Evolutionary conservation across 1,140 invertebrate species (phyloP).

Genomic region (Habropoda laboriosa): DNA sequence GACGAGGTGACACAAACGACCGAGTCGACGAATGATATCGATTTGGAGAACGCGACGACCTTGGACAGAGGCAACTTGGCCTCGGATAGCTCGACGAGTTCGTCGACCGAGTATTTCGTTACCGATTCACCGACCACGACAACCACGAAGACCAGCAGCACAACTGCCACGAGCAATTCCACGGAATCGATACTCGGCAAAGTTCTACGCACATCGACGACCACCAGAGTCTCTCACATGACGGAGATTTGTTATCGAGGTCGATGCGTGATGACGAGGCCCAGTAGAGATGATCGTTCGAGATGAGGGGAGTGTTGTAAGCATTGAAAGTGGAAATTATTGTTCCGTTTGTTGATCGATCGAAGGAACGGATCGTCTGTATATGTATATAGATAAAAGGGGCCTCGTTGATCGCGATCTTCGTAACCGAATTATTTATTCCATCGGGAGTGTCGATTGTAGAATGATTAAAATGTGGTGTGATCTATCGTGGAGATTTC

Average conservation of each 20-base stretch:
- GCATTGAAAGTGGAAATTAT: no score
- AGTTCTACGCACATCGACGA: slow-evolving; percentile 87
- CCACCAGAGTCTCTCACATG: slow-evolving; percentile 91
- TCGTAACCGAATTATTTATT: slow-evolving; percentile 26
- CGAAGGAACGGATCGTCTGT: background rate
- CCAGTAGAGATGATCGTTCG: slow-evolving; percentile 72
- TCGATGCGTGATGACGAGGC: slow-evolving; percentile 89
- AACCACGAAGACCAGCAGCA: slow-evolving; percentile 52
- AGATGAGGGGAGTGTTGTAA: slow-evolving; percentile 68
- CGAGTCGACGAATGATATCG: slow-evolving; percentile 10
- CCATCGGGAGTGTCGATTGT: background rate
- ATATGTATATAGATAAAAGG: background rate
- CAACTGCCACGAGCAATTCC: slow-evolving; percentile 65
- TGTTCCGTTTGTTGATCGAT: background rate
- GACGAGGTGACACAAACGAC: background rate
- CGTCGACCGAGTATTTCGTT: background rate
- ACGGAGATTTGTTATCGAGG: slow-evolving; percentile 93
- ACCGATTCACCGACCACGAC: background rate
- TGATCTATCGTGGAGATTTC: no score
- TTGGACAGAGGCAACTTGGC: background rate
- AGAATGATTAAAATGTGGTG: no score
- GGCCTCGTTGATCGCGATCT: slow-evolving; percentile 16
- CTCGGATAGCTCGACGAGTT: background rate
- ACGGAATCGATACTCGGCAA: slow-evolving; percentile 77
- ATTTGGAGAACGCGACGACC: slow-evolving; percentile 14